Evolutionary conservation across 2,797 vertebrate genomes (phyloP).

Genomic region (Megaceryle alcyon): DNA sequence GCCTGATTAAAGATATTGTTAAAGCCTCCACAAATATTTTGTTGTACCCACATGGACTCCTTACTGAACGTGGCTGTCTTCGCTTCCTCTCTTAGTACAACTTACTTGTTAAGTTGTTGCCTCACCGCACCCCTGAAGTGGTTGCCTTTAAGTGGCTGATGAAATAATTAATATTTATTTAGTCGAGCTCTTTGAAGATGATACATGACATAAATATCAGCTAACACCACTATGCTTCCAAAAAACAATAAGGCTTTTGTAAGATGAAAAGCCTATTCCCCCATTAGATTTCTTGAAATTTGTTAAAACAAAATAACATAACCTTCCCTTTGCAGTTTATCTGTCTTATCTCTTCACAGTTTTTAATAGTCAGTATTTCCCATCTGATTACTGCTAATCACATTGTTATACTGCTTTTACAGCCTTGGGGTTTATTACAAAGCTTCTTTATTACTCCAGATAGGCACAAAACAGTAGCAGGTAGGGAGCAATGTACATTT

Average conservation of each 20-base stretch:
- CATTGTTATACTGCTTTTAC: not conserved
- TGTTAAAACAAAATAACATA: not conserved
- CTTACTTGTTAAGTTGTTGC: conserved; percentile 21
- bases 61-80: conserved; percentile 38
- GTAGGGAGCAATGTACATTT: conserved; percentile 54
- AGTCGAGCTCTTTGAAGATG: conserved; percentile 35
- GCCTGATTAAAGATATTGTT: conserved; percentile 31
- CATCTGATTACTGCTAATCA: conserved; percentile 50
- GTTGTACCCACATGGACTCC: not conserved
- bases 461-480: conserved; percentile 65
- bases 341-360: conserved; percentile 8
- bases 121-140: not conserved
- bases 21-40: conserved; percentile 36
- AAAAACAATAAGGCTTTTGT: not conserved
- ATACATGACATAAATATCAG: conserved; percentile 37
- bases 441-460: not conserved
- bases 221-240: not conserved
- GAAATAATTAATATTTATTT: conserved; percentile 55
- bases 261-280: not conserved
- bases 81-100: conserved; percentile 16
- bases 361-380: conserved; percentile 36
- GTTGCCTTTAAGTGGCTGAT: conserved; percentile 41
- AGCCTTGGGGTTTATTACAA: not conserved
- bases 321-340: not conserved
- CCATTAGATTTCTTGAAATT: not conserved